Percentiles rank a stretch among this genome's conserved stretches.
phyloP scores from a whole-genome alignment of 37 sponge, comb jelly and placozoan genomes.

The Spongia lamella region DNA sequence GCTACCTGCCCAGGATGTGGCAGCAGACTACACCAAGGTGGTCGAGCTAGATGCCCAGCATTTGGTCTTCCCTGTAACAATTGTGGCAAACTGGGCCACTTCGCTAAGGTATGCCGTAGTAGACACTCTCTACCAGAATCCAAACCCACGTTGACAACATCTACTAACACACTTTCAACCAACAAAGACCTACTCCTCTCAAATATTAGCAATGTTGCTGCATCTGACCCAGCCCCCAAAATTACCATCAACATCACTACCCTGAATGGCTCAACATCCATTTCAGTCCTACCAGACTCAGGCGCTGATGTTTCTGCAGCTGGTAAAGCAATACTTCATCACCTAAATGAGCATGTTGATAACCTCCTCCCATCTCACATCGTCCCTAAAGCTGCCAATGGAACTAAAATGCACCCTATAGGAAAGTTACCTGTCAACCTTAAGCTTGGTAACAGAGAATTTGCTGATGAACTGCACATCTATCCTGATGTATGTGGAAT shows the following conservation, averaged over 20 bases:
- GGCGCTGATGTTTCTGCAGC: constrained; percentile 16
- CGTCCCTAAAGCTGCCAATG: constrained; percentile 9
- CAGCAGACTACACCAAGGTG: constrained; percentile 11
- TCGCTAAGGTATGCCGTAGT: constrained; percentile 10
- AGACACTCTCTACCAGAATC: neutral
- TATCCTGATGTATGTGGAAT: neutral
- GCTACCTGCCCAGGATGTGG: constrained; percentile 33
- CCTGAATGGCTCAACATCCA: neutral
- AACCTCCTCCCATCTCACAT: constrained; percentile 23
- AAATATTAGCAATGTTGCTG: neutral
- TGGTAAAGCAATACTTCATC: neutral
- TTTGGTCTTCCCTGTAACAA: constrained; percentile 9
- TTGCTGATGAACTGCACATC: constrained; percentile 9
- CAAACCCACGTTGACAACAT: neutral
- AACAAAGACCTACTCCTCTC: neutral
- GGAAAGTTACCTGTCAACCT: constrained; percentile 13
- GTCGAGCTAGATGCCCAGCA: constrained; percentile 16
- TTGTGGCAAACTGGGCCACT: constrained; percentile 35
- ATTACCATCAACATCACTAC: constrained; percentile 15
- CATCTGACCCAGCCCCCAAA: constrained; percentile 20
- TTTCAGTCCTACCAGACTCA: constrained; percentile 9
- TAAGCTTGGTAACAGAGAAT: neutral
- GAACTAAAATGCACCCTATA: constrained; percentile 2
- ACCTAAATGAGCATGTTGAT: neutral
- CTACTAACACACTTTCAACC: neutral